Evolutionary conservation across 1,140 invertebrate genomes (phyloP).

Genomic region (Papilio dardanus): DNA sequence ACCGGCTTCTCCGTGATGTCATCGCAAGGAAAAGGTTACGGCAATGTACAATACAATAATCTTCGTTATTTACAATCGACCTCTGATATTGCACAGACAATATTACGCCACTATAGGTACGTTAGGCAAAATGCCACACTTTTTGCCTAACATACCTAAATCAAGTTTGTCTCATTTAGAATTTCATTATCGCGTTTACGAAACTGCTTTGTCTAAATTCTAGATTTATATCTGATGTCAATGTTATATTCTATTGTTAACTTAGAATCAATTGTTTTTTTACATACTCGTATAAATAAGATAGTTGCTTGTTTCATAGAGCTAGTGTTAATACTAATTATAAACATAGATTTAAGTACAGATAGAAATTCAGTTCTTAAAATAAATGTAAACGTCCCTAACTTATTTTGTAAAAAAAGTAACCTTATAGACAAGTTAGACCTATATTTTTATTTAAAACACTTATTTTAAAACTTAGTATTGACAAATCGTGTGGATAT

Average conservation of each 20-base stretch:
- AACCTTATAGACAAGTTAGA: neutral
- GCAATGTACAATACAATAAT: slow-evolving; percentile 28
- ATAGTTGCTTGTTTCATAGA: neutral
- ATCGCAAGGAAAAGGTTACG: slow-evolving; percentile 32
- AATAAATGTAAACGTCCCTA: neutral
- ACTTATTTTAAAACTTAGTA: neutral
- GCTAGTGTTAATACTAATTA: too few species aligned
- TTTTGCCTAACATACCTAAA: slow-evolving; percentile 5
- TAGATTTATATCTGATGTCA: neutral
- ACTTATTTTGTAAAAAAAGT: neutral
- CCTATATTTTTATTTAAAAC: too few species aligned
- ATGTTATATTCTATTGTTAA: neutral
- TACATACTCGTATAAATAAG: neutral
- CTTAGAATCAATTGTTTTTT: neutral
- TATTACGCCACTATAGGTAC: slow-evolving; percentile 14
- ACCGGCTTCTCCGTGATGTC: slow-evolving; percentile 32
- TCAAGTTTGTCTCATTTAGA: slow-evolving; percentile 22
- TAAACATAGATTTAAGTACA: neutral
- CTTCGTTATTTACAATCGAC: slow-evolving; percentile 7
- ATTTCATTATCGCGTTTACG: slow-evolving; percentile 6
- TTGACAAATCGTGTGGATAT: neutral
- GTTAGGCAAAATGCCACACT: slow-evolving; percentile 5
- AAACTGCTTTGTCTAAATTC: slow-evolving; percentile 13
- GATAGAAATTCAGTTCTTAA: neutral
- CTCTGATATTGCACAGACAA: slow-evolving; percentile 21